Conservation (phyloP, 2,888 invertebrate genomes). For the Dryomyza anilis region DNA sequence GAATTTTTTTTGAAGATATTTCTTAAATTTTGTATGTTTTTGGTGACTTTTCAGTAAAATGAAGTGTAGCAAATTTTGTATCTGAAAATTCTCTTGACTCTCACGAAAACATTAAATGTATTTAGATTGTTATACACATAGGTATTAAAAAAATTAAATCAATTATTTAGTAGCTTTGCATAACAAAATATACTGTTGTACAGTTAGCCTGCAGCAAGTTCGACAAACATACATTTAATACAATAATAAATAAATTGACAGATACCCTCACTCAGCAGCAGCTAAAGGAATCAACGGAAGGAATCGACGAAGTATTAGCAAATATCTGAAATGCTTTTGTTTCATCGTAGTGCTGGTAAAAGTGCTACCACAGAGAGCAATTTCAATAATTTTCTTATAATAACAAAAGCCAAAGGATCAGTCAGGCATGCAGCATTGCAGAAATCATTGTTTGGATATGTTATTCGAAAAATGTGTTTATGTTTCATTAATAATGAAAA, state of each 20-base stretch:
- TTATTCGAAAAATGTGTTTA: conserved; percentile 4
- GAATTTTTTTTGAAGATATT: no score
- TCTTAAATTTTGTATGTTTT: no score
- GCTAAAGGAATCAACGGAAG: background rate
- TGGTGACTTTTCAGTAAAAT: no score
- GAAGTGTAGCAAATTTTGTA: no score
- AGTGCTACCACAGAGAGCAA: background rate
- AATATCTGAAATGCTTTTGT: background rate
- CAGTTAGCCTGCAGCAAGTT: background rate
- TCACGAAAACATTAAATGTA: no score
- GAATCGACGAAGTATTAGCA: background rate
- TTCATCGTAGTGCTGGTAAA: background rate
- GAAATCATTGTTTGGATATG: background rate
- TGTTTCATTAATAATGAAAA: conserved; percentile 5
- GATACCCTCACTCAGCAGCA: background rate
- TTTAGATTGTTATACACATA: no score
- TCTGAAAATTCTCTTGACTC: no score
- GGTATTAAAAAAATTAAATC: conserved; percentile 11
- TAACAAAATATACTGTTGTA: background rate
- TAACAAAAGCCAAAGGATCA: background rate
- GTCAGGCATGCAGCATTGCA: background rate
- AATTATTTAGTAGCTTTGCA: conserved; percentile 11
- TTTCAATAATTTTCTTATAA: background rate
- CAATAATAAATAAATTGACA: background rate
- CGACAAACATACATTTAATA: background rate